These are phyloP conservation scores for Tinea trinotella DNA, from an alignment of 2,888 invertebrate genomes.

Conservation along the genomic window DNA sequence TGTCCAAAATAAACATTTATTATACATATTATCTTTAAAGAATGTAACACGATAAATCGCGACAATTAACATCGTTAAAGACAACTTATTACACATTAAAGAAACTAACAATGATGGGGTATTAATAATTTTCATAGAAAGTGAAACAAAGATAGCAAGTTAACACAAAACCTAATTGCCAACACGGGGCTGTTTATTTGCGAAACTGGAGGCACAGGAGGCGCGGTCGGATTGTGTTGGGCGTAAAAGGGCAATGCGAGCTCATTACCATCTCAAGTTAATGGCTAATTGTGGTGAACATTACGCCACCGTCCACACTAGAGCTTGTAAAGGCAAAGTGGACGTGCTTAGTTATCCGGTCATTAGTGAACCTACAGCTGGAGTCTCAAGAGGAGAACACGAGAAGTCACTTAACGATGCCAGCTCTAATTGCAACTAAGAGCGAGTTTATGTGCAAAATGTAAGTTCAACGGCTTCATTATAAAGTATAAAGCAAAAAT, in stretches of 20 bases:
- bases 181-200: conserved; percentile 10
- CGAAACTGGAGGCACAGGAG: conserved; percentile 14
- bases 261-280: conserved; percentile 30
- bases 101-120: too few relatives aligned
- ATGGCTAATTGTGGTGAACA: conserved; percentile 26
- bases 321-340: conserved; percentile 16
- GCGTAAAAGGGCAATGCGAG: conserved; percentile 17
- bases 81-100: too few relatives aligned
- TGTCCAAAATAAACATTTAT: too few relatives aligned
- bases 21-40: too few relatives aligned
- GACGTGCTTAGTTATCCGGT: conserved; percentile 10
- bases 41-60: too few relatives aligned
- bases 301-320: conserved; percentile 23
- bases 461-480: neutral
- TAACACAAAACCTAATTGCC: neutral
- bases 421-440: conserved; percentile 11
- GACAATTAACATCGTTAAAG: too few relatives aligned
- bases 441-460: neutral
- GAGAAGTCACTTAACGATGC: conserved; percentile 32
- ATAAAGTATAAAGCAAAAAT: neutral
- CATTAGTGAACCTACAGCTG: neutral
- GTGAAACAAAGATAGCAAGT: conserved; percentile 12
- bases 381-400: conserved; percentile 25
- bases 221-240: conserved; percentile 17
- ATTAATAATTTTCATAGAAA: conserved; percentile 11